Conservation (phyloP, 2,113 vertebrate species). For the Centropus unirufus region DNA sequence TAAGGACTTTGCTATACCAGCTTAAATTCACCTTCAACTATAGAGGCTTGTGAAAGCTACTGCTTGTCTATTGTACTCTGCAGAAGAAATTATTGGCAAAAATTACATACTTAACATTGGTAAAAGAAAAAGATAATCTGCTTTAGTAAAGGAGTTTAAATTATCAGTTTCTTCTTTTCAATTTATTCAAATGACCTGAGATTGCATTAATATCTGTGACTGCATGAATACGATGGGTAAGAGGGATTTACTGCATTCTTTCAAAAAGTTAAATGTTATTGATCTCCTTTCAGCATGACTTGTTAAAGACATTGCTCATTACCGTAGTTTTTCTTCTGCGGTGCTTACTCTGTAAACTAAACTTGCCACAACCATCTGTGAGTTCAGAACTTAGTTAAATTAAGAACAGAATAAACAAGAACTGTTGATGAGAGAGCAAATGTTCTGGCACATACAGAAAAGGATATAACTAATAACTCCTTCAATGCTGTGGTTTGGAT, state of each 20-base stretch:
- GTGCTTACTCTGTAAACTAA: not conserved
- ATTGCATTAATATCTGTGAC: not conserved
- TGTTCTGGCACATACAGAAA: not conserved
- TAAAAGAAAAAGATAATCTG: not conserved
- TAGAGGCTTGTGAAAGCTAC: not conserved
- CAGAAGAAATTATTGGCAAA: not conserved
- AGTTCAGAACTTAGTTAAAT: not conserved
- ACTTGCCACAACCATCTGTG: not conserved
- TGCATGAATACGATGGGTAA: not conserved
- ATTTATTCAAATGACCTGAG: slow-evolving; percentile 24
- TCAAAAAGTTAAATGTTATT: not conserved
- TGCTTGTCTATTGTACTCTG: not conserved
- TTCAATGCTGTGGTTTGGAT: slow-evolving; percentile 36
- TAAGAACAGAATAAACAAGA: not conserved
- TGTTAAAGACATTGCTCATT: not conserved
- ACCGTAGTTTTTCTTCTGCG: not conserved
- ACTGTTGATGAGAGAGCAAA: slow-evolving; percentile 21
- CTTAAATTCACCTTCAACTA: not conserved
- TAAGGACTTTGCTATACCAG: not conserved
- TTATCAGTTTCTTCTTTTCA: not conserved
- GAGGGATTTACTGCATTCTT: not conserved
- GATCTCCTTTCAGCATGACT: not conserved
- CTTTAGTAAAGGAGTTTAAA: not conserved
- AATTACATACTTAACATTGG: not conserved
- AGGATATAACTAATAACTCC: slow-evolving; percentile 44